Evolutionary conservation across 2,113 vertebrate species (phyloP), one percentile per base, ranked within the genome.

Genomic region (Aegithalos caudatus): DNA sequence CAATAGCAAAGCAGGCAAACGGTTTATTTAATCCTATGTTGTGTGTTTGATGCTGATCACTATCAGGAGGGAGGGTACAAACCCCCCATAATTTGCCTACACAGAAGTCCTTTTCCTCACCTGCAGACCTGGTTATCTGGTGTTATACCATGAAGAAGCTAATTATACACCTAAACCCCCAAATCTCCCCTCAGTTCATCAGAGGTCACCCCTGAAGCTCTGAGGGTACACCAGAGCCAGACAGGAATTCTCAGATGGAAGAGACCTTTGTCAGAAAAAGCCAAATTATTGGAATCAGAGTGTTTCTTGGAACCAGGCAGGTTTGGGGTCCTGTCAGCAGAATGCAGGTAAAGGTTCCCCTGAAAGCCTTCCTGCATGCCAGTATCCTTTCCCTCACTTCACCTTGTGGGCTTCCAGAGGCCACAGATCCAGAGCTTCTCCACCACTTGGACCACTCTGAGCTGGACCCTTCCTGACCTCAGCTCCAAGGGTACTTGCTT

Each of bases 81-180:
- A 6, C 23, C 9, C 33, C 47, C 19, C 20, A 2, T 17, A 42
- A 57, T 54, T 80, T 9, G 2, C 71, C 51, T 35, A 20, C 2
- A 1, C 12, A 18, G 65, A 93, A 78, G 12, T 71, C 53, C 11
- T 69, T 73, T 42, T 80, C 51, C 35, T 37, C 2, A 0, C 69
- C 37, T 3, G 0, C 50, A 73, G 70, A 31, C 35, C 21, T 57
- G 35, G 7, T 51, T 64, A 28, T 67, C 48, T 35, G 0, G 0
- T 67, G 25, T 67, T 64, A 66, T 72, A 67, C 64, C 38, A 23
- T 3, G 4, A 70, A 62, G 51, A 6, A 72, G n/a, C 8, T 57
- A 45, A 50, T 62, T 73, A 35, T 12, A 37, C 50, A 71, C 48
- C 47, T 47, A 48, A n/a, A 60, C 45, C 37, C 44, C 42, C 28